These are phyloP conservation scores for Pluvianellus socialis DNA, from an alignment of 2,113 vertebrate species.

Conservation along the genomic window DNA sequence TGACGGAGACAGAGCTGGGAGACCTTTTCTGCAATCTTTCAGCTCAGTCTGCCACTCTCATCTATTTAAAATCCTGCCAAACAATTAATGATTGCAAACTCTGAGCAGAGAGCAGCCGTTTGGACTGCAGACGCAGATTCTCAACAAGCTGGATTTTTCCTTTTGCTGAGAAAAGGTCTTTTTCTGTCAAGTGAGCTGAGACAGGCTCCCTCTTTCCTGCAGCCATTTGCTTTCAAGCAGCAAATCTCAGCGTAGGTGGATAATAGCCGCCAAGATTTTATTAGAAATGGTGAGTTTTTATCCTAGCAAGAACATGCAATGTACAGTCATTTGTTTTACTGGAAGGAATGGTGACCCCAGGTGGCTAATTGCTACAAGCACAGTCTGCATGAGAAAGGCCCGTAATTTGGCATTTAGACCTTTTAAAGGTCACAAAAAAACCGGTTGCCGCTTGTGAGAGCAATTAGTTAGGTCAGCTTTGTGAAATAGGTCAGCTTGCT, in stretches of 20 bases:
- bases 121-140: not conserved
- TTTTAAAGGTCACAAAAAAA: not conserved
- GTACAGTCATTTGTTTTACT: not conserved
- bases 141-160: not conserved
- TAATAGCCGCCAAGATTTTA: not conserved
- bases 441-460: not conserved
- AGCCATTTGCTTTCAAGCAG: not conserved
- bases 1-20: not conserved
- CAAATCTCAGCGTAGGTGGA: not conserved
- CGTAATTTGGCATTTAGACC: not conserved
- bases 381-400: not conserved
- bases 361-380: not conserved
- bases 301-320: not conserved
- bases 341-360: not conserved
- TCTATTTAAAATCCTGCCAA: not conserved
- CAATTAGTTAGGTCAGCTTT: not conserved
- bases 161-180: not conserved
- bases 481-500: not conserved
- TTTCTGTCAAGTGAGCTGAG: not conserved
- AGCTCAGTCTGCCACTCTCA: not conserved
- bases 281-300: not conserved
- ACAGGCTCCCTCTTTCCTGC: rapidly evolving
- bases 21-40: not conserved
- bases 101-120: not conserved
- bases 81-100: not conserved